Percentiles rank a stretch among this genome's conserved stretches.
phyloP scores from a whole-genome alignment of 2,797 vertebrate species.

The Podarcis lilfordi region DNA sequence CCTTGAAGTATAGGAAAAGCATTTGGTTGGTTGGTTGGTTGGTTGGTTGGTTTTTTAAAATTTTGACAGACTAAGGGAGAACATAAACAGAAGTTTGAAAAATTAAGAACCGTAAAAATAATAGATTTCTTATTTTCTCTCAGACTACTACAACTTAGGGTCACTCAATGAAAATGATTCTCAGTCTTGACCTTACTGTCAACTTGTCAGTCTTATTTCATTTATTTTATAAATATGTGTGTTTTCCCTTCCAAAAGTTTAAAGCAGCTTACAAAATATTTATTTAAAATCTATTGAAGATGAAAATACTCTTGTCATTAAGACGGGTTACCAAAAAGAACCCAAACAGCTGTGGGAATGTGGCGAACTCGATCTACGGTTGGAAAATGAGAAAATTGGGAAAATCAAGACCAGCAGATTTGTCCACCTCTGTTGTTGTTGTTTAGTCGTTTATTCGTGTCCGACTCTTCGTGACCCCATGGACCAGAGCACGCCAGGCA shows the following conservation, averaged over 20 bases:
- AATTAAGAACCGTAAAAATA: not conserved
- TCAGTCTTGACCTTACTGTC: not conserved
- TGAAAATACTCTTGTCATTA: too few relatives aligned
- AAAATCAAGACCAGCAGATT: too few relatives aligned
- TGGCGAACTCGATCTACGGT: too few relatives aligned
- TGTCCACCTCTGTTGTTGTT: too few relatives aligned
- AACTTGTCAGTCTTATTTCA: too few relatives aligned
- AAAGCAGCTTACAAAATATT: too few relatives aligned
- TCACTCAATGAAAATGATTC: not conserved
- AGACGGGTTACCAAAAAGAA: not conserved
- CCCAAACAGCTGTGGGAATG: not conserved
- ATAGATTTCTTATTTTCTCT: not conserved
- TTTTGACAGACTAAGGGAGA: not conserved
- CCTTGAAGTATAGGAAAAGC: not conserved
- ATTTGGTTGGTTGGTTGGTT: not conserved
- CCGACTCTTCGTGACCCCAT: too few relatives aligned
- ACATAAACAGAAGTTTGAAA: not conserved
- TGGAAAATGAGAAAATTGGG: too few relatives aligned
- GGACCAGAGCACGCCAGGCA: too few relatives aligned
- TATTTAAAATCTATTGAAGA: too few relatives aligned
- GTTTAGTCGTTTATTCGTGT: too few relatives aligned
- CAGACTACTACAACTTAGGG: not conserved
- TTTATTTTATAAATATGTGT: not conserved
- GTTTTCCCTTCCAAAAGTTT: not conserved
- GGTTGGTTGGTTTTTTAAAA: not conserved